Evolutionary conservation across 2,797 vertebrate genomes (phyloP).

Genomic region (Phalloptychus januarius): DNA sequence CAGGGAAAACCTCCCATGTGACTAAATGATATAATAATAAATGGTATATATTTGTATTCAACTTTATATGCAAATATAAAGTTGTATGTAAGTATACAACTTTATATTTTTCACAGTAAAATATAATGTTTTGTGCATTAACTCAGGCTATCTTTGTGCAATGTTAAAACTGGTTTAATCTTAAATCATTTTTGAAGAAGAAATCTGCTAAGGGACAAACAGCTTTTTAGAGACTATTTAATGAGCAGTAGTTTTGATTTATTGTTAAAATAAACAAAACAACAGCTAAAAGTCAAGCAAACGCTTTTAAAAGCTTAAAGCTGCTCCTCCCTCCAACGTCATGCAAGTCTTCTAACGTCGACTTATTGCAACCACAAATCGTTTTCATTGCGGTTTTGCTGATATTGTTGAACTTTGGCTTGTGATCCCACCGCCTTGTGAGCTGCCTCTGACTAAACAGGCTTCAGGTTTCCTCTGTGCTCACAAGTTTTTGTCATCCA

Average conservation of each 20-base stretch:
- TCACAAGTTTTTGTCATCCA: not conserved
- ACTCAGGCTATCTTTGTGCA: not conserved
- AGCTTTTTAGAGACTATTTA: not conserved
- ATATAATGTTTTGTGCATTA: not conserved
- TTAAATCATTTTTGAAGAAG: not conserved
- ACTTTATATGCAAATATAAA: no score
- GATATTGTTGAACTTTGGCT: conserved; percentile 6
- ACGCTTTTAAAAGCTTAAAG: not conserved
- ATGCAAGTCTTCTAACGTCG: not conserved
- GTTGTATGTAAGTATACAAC: no score
- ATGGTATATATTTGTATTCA: no score
- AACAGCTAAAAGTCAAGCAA: not conserved
- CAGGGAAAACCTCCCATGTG: not conserved
- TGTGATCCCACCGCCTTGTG: conserved; percentile 21
- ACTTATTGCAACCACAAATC: not conserved
- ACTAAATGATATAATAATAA: no score
- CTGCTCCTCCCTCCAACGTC: not conserved
- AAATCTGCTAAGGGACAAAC: not conserved
- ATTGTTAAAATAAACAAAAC: not conserved
- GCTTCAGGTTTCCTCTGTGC: not conserved
- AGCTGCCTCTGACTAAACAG: conserved; percentile 20
- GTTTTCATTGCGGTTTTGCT: not conserved
- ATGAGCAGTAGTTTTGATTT: not conserved
- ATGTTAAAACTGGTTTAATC: not conserved
- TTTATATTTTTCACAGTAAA: not conserved